Conservation (phyloP, 1,140 invertebrate genomes). For the Drosophila watanabei region DNA sequence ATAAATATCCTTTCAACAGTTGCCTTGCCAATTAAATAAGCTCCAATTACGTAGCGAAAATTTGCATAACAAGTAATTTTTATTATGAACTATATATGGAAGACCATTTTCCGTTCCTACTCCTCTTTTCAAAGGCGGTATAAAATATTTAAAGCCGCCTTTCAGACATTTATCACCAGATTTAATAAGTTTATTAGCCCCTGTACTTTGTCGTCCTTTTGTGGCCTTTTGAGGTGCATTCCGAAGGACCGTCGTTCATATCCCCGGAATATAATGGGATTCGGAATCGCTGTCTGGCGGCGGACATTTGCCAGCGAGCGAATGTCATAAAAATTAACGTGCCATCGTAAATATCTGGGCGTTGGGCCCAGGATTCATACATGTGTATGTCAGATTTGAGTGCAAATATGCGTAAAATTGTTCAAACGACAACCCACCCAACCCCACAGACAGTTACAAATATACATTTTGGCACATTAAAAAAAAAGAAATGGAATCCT, state of each 20-base stretch:
- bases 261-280: conserved; percentile 30
- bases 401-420: conserved; percentile 83
- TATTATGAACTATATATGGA: too few species aligned
- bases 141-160: conserved; percentile 7
- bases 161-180: conserved; percentile 21
- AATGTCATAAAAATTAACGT: conserved; percentile 81
- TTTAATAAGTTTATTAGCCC: conserved; percentile 50
- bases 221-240: conserved; percentile 20
- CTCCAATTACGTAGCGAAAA: not conserved
- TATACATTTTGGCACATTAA: conserved; percentile 41
- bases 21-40: conserved; percentile 2
- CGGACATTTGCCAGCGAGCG: conserved; percentile 32
- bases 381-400: conserved; percentile 51
- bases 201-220: conserved; percentile 17
- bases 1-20: not conserved
- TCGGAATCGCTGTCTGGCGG: conserved; percentile 46
- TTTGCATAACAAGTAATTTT: not conserved
- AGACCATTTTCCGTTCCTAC: too few species aligned
- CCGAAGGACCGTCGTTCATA: conserved; percentile 10
- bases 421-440: conserved; percentile 35
- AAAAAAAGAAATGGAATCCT: conserved; percentile 22
- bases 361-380: conserved; percentile 23
- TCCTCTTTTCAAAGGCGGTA: not conserved
- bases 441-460: conserved; percentile 31
- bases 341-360: conserved; percentile 68